Evolutionary conservation across 2,113 vertebrate genomes (phyloP).

Genomic region (Antechinus flavipes): DNA sequence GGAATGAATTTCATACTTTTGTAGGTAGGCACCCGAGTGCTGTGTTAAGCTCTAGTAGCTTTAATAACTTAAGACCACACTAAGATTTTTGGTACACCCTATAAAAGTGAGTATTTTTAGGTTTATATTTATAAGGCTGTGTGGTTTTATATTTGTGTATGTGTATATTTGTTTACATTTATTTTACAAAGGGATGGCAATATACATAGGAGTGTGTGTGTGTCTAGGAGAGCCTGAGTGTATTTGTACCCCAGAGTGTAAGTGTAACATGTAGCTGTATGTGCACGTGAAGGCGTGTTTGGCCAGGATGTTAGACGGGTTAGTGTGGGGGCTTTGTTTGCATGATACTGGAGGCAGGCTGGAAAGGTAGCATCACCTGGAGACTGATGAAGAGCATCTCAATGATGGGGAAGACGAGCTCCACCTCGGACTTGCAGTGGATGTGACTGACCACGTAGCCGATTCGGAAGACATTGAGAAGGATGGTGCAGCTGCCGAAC

Average conservation of each 20-base stretch:
- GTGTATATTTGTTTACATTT: neutral
- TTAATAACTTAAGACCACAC: neutral
- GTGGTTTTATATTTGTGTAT: neutral
- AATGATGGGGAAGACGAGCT: constrained; percentile 85
- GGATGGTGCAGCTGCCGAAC: constrained; percentile 87
- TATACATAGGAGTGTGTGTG: fast-evolving
- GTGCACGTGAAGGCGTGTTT: fast-evolving
- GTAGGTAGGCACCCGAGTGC: neutral
- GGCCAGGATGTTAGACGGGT: neutral
- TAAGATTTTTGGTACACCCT: neutral
- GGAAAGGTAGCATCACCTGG: constrained; percentile 84
- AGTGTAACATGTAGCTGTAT: neutral
- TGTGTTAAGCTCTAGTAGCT: neutral
- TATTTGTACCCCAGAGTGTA: neutral
- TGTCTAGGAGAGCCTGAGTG: neutral
- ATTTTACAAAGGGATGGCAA: neutral
- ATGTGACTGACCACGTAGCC: constrained; percentile 83
- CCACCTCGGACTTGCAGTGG: constrained; percentile 82
- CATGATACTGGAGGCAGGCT: fast-evolving
- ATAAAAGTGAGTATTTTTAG: neutral
- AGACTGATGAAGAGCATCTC: constrained; percentile 87
- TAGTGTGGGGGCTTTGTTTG: neutral
- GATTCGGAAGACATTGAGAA: constrained; percentile 87
- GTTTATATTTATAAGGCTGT: neutral
- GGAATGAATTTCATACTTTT: neutral